Base-by-base conservation (phyloP, 2,797 vertebrate species). In the Sebastes diploproa region DNA sequence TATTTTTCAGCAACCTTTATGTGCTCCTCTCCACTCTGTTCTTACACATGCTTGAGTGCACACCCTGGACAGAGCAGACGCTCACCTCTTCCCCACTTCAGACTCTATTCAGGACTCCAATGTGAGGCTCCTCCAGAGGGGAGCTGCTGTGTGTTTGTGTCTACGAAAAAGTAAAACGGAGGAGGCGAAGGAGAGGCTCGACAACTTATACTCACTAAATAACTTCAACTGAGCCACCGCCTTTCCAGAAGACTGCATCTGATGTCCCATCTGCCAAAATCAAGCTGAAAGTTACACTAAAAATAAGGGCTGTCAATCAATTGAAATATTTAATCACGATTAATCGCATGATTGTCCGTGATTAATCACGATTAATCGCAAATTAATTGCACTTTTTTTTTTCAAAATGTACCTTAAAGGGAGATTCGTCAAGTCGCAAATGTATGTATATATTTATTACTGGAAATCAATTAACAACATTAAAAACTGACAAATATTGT, bases 91-190 rank as follows among this genome's bases (percentile, higher is more conserved):
- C 50, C 70, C 25, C 60, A 67, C n/a, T 58, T 65, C 75, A 67
- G 46, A 59, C 61, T 59, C 30, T 18, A 29, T 52, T 55, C 46
- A 59, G 13, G 36, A 56, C 69, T 68, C 55, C 80, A 77, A 23
- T 74, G 65, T 80, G 69, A 82, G 60, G 29, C 5, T 8, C 59
- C 34, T 72, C 72, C 58, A 69, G 59, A 52, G 50, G 9, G 67
- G 36, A 38, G 59, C 63, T 46, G 23, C 27, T 30, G 61, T 56
- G 65, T 59, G 70, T 70, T 70, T 73, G 36, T 75, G 77, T 71
- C 56, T 55, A 38, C 4, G 2, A 46, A 46, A 46, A 52, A 68
- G 64, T 29, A 58, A 14, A 55, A 54, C 3, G 5, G 56, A 32
- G 32, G 74, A 29, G 61, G 27, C 3, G 13, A 18, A 23, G 5